These are phyloP conservation scores for Diglossa brunneiventris DNA, from an alignment of 2,113 vertebrate species.

Conservation along the genomic window DNA sequence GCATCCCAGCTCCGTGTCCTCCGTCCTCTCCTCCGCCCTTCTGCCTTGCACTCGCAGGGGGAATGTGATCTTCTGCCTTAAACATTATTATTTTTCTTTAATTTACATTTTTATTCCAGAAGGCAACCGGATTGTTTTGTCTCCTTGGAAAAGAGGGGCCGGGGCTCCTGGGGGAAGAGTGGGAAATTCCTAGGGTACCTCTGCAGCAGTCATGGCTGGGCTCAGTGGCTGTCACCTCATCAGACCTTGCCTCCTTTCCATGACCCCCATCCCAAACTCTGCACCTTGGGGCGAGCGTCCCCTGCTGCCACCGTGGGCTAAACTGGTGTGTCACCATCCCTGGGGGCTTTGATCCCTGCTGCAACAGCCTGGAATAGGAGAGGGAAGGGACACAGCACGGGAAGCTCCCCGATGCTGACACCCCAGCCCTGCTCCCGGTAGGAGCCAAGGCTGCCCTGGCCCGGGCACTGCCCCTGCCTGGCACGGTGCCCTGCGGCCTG, in stretches of 20 bases:
- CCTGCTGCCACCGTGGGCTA: background rate
- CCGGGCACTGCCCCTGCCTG: background rate
- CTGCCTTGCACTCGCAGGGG: background rate
- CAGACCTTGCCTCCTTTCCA: background rate
- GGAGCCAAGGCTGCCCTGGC: background rate
- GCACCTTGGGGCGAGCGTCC: rapidly evolving
- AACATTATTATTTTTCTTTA: background rate
- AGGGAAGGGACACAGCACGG: rapidly evolving
- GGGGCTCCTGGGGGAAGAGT: background rate
- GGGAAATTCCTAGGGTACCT: background rate
- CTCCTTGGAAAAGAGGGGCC: background rate
- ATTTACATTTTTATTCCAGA: background rate
- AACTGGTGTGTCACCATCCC: background rate
- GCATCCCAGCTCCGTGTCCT: rapidly evolving
- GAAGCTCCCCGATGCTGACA: background rate
- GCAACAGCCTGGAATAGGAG: background rate
- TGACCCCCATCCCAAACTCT: background rate
- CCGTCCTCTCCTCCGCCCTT: background rate
- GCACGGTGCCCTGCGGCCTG: background rate
- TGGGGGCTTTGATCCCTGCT: background rate
- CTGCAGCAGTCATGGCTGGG: background rate
- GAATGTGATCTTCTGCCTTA: constrained; percentile 18
- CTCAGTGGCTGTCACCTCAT: constrained; percentile 13
- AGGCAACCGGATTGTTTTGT: background rate
- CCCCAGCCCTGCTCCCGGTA: background rate